Base-by-base conservation (phyloP, 2,113 vertebrate genomes). In the Dinomys branickii region DNA sequence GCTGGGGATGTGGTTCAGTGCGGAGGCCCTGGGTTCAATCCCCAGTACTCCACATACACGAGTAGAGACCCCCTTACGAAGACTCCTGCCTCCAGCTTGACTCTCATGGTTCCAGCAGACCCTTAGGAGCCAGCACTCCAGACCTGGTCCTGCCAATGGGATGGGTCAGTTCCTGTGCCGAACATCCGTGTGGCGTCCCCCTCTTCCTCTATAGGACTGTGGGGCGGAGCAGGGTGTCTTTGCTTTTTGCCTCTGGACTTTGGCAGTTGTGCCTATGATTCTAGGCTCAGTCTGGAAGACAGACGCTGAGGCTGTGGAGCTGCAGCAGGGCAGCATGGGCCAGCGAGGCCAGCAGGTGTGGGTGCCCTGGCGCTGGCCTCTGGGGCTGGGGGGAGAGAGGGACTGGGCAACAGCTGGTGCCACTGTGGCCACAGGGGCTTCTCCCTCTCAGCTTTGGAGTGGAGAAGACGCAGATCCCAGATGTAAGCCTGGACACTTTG, bases 111-210 rank as follows among this genome's bases (percentile, higher is more conserved):
- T 1, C 1, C 41, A 41, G 65, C 52, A 35, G 63, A 65, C 7
- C 86, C 78, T 20, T 13, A 52, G 61, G 28, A 44, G 33, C 7
- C 2, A 3, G 67, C 41, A 6, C 77, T 59, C 30, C 0, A 19
- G 50, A 24, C 26, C 30, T 5, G 11, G 7, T 41, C n/a, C 75
- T 3, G 4, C 56, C 50, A 0, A 1, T 4, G 85, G 19, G 1
- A 1, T 4, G 85, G 19, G 38, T 56, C 50, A 47, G 69, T 33
- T 38, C 22, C 33, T 24, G 17, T 10, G 26, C 9, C 5, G 10
- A 26, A 30, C 28, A 65, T 3, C 13, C n/a, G 59, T 44, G 35
- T 24, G 8, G 35, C 35, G 47, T 5, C 11, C 4, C 9, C 3
- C 33, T 35, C 44, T 69, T 35, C n/a, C 52, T 92, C 16, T 81